Conservation (phyloP, 1,140 invertebrate genomes). For the Himalopsyche phryganea region DNA sequence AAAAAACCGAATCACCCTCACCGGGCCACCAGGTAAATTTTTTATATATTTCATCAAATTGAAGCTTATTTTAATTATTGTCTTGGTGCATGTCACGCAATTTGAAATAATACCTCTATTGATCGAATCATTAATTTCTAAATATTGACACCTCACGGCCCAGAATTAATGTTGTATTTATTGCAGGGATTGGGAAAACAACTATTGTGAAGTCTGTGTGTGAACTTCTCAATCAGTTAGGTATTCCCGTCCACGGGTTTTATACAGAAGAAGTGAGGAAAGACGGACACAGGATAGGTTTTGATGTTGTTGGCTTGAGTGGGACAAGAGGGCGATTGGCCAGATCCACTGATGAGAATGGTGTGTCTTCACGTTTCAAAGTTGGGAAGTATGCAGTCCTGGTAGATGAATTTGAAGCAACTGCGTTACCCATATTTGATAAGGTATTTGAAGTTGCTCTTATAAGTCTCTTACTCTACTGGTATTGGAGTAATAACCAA, state of each 20-base stretch:
- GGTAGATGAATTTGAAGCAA: slow-evolving; percentile 49
- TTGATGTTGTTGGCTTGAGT: slow-evolving; percentile 52
- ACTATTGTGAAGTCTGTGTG: slow-evolving; percentile 48
- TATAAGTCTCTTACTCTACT: no score
- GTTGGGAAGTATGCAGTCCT: slow-evolving; percentile 53
- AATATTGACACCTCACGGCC: not conserved
- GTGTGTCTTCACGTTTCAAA: slow-evolving; percentile 35
- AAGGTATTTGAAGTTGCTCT: not conserved
- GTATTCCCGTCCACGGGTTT: slow-evolving; percentile 45
- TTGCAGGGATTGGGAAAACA: slow-evolving; percentile 54
- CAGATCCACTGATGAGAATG: slow-evolving; percentile 34
- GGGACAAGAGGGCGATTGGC: slow-evolving; percentile 45
- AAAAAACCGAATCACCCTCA: slow-evolving; percentile 15
- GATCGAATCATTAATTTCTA: no score
- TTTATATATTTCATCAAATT: not conserved
- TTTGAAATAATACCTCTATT: no score
- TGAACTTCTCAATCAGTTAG: slow-evolving; percentile 37
- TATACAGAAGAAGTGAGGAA: slow-evolving; percentile 54
- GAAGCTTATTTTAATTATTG: not conserved
- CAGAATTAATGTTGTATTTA: slow-evolving; percentile 2
- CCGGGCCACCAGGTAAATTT: slow-evolving; percentile 26
- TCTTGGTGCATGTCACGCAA: no score
- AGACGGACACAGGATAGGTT: slow-evolving; percentile 47
- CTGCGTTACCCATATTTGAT: slow-evolving; percentile 44
- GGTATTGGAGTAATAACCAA: no score